phyloP scores from a whole-genome alignment of 2,113 vertebrate genomes.

The Eulacestoma nigropectus region DNA sequence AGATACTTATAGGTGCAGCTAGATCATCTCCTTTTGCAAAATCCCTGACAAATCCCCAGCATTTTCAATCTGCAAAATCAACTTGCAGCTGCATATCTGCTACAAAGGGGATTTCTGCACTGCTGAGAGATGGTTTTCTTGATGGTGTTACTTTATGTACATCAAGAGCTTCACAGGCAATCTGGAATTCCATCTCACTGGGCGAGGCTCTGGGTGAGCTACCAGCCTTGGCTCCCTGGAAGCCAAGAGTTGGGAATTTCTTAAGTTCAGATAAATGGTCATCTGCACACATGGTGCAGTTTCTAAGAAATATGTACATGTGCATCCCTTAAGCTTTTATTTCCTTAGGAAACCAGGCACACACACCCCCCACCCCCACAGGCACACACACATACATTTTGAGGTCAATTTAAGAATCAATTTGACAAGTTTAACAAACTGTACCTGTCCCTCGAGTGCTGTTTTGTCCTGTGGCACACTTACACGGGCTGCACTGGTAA shows the following conservation, averaged over 20 bases:
- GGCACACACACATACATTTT: neutral
- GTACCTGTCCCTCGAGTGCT: neutral
- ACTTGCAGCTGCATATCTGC: neutral
- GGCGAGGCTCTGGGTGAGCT: neutral
- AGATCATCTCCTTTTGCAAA: neutral
- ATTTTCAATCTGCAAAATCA: neutral
- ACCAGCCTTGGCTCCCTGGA: neutral
- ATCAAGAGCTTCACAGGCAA: neutral
- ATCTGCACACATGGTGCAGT: neutral
- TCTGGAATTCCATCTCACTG: neutral
- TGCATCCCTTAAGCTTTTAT: neutral
- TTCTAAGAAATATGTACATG: neutral
- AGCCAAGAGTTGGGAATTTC: neutral
- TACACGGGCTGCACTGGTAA: neutral
- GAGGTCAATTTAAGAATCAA: neutral
- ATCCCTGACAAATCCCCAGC: neutral
- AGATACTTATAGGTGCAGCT: neutral
- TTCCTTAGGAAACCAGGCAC: neutral
- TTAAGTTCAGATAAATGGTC: neutral
- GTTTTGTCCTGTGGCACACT: neutral
- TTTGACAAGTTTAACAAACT: neutral
- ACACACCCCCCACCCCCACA: accelerated
- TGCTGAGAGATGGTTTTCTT: neutral
- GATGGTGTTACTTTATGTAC: neutral
- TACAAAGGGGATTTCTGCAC: neutral